Evolutionary conservation across 2,888 invertebrate species (phyloP), one percentile per base, ranked within the genome.

Genomic region (Eupithecia insigniata): DNA sequence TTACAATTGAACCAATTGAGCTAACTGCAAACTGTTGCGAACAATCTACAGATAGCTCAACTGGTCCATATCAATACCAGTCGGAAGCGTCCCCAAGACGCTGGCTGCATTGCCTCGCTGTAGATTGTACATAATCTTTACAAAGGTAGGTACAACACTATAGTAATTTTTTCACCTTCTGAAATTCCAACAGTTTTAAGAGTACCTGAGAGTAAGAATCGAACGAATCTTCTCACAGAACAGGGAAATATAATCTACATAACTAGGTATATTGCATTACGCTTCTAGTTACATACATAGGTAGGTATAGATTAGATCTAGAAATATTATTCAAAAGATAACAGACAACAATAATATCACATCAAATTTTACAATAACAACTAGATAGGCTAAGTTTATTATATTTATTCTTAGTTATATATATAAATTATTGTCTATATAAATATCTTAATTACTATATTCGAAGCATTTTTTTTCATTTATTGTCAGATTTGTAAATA

Each of bases 341-440:
- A 86, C 84, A 82, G 83, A 78, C 76, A 80, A 80, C 80, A 81
- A 74, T 80, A 79, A 81, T 86, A 87, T 89, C 87, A 89, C 86
- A 88, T 87, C 81, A 71, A 86, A 80, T 80, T 77, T 84, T 84
- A 83, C 75, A 76, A 69, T 79, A 78, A 76, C 72, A 73, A 43
- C 76, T 76, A 76, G 28, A 51, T 68, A 66, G 30, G 39, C 65
- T 64, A 64, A 51, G 22, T 32, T 65, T 70, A 43, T 39, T 34
- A 73, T 51, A 71, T 36, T 34, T 55, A 22, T 66, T 36, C 55
- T 26, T 46, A 61, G 28, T 43, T 66, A 22, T 30, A 61, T 43
- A 71, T 66, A 18, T 22, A 55, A 62, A 34, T 66, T 72, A 72
- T 72, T 66, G 68, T 68, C 68, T 39, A 22, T 26, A 26, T 12